phyloP scores from a whole-genome alignment of 2,113 vertebrate genomes.

The Seriola quinqueradiata region DNA sequence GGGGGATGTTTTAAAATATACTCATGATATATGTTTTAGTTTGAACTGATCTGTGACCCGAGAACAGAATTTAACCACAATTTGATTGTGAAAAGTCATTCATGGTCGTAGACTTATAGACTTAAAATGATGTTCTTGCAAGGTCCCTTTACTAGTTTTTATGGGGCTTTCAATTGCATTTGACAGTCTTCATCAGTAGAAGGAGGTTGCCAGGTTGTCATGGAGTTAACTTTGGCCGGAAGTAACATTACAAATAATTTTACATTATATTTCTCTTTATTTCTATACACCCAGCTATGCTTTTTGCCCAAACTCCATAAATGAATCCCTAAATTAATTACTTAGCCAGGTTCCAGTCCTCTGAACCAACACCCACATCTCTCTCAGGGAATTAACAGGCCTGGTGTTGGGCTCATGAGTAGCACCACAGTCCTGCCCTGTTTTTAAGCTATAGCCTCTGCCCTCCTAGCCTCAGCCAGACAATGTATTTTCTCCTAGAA shows the following conservation, averaged over 20 bases:
- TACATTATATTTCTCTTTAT: no score
- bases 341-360: conserved; percentile 36
- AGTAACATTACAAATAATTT: no score
- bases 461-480: conserved; percentile 3
- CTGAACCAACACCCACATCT: conserved; percentile 34
- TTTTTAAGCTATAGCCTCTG: conserved; percentile 2
- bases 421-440: background rate
- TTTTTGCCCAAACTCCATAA: background rate
- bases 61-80: background rate
- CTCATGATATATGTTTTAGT: background rate
- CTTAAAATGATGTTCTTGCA: background rate
- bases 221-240: background rate
- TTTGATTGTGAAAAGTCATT: background rate
- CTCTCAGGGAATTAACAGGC: conserved; percentile 18
- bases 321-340: conserved; percentile 39
- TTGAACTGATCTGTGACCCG: background rate
- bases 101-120: background rate
- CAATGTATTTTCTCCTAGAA: background rate
- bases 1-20: background rate
- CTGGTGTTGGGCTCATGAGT: conserved; percentile 23
- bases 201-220: background rate
- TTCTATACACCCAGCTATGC: background rate
- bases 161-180: background rate
- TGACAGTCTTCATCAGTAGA: background rate
- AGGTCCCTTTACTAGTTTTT: background rate